These are phyloP conservation scores for Aspidapion aeneum DNA, from an alignment of 2,888 invertebrate genomes.

Conservation along the genomic window DNA sequence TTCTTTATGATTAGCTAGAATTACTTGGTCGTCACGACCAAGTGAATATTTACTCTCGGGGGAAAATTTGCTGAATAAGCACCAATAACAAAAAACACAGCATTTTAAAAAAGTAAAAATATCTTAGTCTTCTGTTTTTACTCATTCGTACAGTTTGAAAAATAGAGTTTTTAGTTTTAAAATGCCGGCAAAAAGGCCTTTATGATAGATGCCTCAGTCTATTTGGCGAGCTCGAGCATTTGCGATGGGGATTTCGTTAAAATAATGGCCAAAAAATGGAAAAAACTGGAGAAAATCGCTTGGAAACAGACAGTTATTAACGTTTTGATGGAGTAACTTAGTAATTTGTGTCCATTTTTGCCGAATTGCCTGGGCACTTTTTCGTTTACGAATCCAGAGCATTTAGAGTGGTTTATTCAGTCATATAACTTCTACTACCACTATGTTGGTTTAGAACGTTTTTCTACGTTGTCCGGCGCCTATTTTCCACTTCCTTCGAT, in stretches of 20 bases:
- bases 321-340: not conserved
- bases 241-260: not conserved
- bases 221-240: not conserved
- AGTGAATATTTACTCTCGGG: too few species aligned
- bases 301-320: not conserved
- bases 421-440: too few species aligned
- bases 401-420: too few species aligned
- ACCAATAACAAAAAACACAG: too few species aligned
- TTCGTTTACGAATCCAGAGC: not conserved
- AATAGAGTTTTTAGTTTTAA: not conserved
- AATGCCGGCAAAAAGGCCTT: not conserved
- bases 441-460: too few species aligned
- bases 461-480: too few species aligned
- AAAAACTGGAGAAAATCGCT: not conserved
- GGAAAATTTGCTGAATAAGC: too few species aligned
- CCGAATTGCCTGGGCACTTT: not conserved
- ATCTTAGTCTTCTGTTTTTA: too few species aligned
- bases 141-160: not conserved
- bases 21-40: too few species aligned
- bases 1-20: too few species aligned
- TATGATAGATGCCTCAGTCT: not conserved
- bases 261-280: not conserved
- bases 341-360: not conserved
- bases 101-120: too few species aligned
- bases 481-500: too few species aligned